Base-by-base conservation (phyloP, 2,888 invertebrate species). In the Metopia argyrocephala region DNA sequence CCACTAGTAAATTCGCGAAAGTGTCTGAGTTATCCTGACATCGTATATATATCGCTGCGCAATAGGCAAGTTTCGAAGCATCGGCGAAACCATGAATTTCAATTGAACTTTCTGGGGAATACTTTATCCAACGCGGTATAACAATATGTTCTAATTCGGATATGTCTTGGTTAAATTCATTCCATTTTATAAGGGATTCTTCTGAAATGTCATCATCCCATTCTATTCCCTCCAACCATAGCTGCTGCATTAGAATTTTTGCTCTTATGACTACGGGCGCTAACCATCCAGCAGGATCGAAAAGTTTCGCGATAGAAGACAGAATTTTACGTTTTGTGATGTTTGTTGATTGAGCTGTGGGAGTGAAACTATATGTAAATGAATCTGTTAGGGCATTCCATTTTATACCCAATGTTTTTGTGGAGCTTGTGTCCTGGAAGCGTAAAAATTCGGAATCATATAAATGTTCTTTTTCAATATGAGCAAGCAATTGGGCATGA, bases 81-180 rank as follows among this genome's bases (percentile, higher is more conserved):
- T 75, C 71, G 27, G 61, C 74, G 27, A 80, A 78, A n/a, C 69
- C 79, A 54, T 80, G 79, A 6, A 82, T 25, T 46, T 82, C 52
- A 21, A 76, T 4, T 61, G 21, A 15, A 15, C 25, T 25, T 12
- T 12, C 6, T 25, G 54, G 27, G 6, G 20, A 25, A 54, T 54
- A 54, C 25, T 54, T 9, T 25, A 54, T 3, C 54, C 25, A 54
- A 12, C 54, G 21, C 5, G 54, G 54, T 7, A 54, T 9, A 5
- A 25, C 15, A 15, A 54, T 54, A 15, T 9, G 6, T 54, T 54
- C 54, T 15, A 23, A 7, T 9, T 50, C 7, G 5, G 50, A 20
- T 7, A 50, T 7, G 21, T 50, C 50, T 20, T 7, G 21, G 9
- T 21, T 21, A 20, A 50, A 12, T 20, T 50, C 20, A 20, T 50